A percentile compares a stretch with the other conserved stretches of the same genome.
Conservation (phyloP, 2,888 invertebrate genomes). For the Hirudinaria manillensis region DNA sequence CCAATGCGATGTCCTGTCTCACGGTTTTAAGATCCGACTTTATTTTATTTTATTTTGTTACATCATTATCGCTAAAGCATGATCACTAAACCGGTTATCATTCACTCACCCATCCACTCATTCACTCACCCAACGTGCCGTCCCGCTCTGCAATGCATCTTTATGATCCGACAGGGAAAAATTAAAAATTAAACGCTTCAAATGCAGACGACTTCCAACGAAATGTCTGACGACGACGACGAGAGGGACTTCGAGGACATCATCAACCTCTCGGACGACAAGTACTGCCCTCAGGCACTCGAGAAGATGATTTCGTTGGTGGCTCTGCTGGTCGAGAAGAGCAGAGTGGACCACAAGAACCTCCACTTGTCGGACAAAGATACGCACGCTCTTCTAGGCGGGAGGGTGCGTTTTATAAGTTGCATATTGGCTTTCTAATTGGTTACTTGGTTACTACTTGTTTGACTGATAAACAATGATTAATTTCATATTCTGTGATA, state of each 20-base stretch:
- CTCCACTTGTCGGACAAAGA: constrained; percentile 72
- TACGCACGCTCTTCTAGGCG: constrained; percentile 74
- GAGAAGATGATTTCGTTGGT: constrained; percentile 92
- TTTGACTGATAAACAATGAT: constrained; percentile 4
- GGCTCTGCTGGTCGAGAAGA: constrained; percentile 79
- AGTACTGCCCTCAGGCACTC: constrained; percentile 79
- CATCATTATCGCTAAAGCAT: not conserved
- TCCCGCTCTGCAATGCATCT: too few relatives aligned
- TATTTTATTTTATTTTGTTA: not conserved
- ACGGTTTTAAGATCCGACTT: too few relatives aligned
- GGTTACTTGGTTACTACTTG: not conserved
- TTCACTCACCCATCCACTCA: too few relatives aligned
- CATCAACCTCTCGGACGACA: constrained; percentile 62
- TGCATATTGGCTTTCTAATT: not conserved
- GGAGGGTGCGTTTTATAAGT: constrained; percentile 62
- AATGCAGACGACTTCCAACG: constrained; percentile 57
- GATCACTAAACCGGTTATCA: too few relatives aligned
- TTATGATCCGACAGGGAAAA: too few relatives aligned
- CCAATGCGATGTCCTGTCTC: not conserved
- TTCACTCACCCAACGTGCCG: too few relatives aligned
- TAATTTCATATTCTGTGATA: too few relatives aligned
- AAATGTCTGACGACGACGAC: constrained; percentile 61
- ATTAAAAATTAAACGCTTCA: too few relatives aligned
- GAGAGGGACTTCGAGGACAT: constrained; percentile 64
- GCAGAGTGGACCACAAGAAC: constrained; percentile 61